phyloP scores from a whole-genome alignment of 92 coral and sea anemone genomes.

The Pocillopora grandis region DNA sequence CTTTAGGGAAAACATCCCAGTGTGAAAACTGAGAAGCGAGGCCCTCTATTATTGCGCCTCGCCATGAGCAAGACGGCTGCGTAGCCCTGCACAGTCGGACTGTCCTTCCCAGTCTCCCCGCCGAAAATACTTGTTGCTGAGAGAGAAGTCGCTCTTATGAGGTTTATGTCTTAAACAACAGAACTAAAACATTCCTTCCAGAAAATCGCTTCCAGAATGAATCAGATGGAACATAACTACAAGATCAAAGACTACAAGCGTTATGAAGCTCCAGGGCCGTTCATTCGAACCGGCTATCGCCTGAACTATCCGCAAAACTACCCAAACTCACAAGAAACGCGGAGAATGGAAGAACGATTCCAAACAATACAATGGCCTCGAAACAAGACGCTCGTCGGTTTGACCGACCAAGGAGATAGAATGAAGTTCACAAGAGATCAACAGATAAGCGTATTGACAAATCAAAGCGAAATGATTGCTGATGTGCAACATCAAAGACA shows the following conservation, averaged over 20 bases:
- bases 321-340: slow-evolving; percentile 83
- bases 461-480: slow-evolving; percentile 72
- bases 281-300: slow-evolving; percentile 68
- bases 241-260: slow-evolving; percentile 93
- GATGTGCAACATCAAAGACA: slow-evolving; percentile 84
- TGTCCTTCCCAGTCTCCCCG: slow-evolving; percentile 11
- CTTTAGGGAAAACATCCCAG: no score
- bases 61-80: no score
- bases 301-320: slow-evolving; percentile 82
- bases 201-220: slow-evolving; percentile 58
- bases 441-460: slow-evolving; percentile 77
- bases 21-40: no score
- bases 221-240: slow-evolving; percentile 97
- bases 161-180: not conserved
- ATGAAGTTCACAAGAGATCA: slow-evolving; percentile 87
- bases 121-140: slow-evolving; percentile 4
- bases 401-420: slow-evolving; percentile 85
- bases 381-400: slow-evolving; percentile 70
- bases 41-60: no score
- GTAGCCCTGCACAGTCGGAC: not conserved
- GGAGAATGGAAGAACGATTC: slow-evolving; percentile 87
- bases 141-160: not conserved
- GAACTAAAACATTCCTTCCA: not conserved
- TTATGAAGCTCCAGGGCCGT: slow-evolving; percentile 80
- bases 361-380: slow-evolving; percentile 85